Evolutionary conservation across 2,797 vertebrate genomes (phyloP), one percentile per base, ranked within the genome.

Genomic region (Labeo calbasu): DNA sequence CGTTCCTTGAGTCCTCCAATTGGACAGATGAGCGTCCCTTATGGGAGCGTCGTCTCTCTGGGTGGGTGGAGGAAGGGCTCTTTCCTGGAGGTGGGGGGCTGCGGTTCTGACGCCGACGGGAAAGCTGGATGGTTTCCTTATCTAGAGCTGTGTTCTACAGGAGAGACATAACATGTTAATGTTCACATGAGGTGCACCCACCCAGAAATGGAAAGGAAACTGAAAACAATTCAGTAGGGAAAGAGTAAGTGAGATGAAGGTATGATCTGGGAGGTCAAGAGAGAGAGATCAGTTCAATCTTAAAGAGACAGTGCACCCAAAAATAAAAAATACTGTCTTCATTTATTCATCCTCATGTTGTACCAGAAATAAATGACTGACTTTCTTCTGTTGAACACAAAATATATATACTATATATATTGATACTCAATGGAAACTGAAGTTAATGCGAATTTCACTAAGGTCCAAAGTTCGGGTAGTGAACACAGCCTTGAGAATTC

Each of bases 61-160:
- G 83, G 69, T 5, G 86, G 88, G 63, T 28, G 1, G 87, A 85
- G 59, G 79, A 87, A 11, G 86, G 72, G 63, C 70, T 80, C 77
- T 86, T 80, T 48, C 25, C 61, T 65, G 89, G 53, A 9, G 81
- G 88, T 82, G 85, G 73, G 57, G 91, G 87, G 76, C 14, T 78
- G 87, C 77, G 85, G 70, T 85, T 71, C 43, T 91, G 95, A 82
- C 89, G 89, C 80, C 85, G 93, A 84, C 88, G 93, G 90, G 91
- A 85, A 91, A 96, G 91, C 90, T 96, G 95, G 85, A 98, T 95
- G 51, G 90, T 94, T 93, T 96, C 95, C 94, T 99, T 99, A 97
- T 99, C 98, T 91, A 99, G 96, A 94, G 97, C 97, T 89, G 98
- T 99, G 94, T 96, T 98, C 98, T 99, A 92, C n/a, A 91, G 90